Evolutionary conservation across 2,888 invertebrate species (phyloP).

Genomic region (Xiphydria camelus): DNA sequence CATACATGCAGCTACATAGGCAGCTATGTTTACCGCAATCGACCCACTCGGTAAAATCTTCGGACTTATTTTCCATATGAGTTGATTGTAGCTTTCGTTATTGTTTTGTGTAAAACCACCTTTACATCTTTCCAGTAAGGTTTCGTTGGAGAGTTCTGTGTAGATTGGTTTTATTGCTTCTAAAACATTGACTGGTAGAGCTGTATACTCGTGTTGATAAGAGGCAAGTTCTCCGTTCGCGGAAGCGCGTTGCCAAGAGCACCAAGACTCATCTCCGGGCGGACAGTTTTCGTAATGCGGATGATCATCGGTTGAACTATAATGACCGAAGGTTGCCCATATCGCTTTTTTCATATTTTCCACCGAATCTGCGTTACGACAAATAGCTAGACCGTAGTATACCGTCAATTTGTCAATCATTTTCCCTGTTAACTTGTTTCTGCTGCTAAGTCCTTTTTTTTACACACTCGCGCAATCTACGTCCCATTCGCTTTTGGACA

Average conservation of each 20-base stretch:
- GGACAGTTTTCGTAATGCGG: no score
- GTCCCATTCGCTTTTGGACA: no score
- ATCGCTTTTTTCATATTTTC: no score
- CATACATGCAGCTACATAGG: slow-evolving; percentile 11
- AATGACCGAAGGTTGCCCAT: no score
- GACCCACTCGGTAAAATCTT: slow-evolving; percentile 23
- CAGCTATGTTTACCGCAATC: slow-evolving; percentile 14
- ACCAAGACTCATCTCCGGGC: slow-evolving; percentile 4
- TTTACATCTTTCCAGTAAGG: slow-evolving; percentile 36
- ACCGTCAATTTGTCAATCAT: no score
- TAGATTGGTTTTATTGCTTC: slow-evolving; percentile 36
- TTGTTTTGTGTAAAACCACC: slow-evolving; percentile 44
- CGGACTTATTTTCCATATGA: slow-evolving; percentile 39
- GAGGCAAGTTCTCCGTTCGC: slow-evolving; percentile 11
- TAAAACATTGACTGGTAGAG: slow-evolving; percentile 31
- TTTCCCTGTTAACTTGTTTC: no score
- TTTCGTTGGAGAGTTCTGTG: slow-evolving; percentile 39
- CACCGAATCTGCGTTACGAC: no score
- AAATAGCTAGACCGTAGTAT: no score
- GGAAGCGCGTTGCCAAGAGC: slow-evolving; percentile 9
- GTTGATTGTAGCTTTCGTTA: slow-evolving; percentile 41
- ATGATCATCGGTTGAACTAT: no score
- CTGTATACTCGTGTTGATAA: no score
- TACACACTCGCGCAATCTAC: no score
- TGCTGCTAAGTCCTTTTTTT: no score